phyloP scores from a whole-genome alignment of 2,797 vertebrate genomes.

The Danio kyathit region DNA sequence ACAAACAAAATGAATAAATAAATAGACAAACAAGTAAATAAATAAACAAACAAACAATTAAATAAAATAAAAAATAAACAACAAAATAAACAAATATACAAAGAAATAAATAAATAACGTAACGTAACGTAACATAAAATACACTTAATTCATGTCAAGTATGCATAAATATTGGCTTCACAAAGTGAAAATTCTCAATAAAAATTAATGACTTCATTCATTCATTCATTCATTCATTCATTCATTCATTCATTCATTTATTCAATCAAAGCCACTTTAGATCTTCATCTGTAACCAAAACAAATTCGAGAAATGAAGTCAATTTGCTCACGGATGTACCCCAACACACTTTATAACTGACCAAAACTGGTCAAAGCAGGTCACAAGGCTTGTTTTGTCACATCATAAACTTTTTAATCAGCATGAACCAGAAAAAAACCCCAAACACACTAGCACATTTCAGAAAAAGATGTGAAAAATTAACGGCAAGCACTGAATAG shows the following conservation, averaged over 20 bases:
- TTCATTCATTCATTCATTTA: neutral
- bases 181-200: no score
- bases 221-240: neutral
- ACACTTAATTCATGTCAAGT: no score
- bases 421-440: neutral
- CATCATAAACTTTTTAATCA: neutral
- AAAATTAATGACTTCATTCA: neutral
- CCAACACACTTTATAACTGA: neutral
- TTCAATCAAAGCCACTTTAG: no score
- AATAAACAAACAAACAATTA: no score
- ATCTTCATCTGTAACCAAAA: neutral
- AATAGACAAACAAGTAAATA: no score
- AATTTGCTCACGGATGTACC: neutral
- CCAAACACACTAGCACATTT: neutral
- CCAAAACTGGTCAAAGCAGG: neutral
- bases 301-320: neutral
- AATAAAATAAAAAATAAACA: no score
- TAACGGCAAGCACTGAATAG: constrained; percentile 3
- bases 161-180: no score
- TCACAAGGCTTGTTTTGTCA: neutral
- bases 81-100: no score
- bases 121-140: no score
- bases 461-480: constrained; percentile 19
- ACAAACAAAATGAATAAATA: no score
- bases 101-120: no score